These are phyloP conservation scores for Tinea pellionella DNA, from an alignment of 2,888 invertebrate genomes.

Conservation along the genomic window DNA sequence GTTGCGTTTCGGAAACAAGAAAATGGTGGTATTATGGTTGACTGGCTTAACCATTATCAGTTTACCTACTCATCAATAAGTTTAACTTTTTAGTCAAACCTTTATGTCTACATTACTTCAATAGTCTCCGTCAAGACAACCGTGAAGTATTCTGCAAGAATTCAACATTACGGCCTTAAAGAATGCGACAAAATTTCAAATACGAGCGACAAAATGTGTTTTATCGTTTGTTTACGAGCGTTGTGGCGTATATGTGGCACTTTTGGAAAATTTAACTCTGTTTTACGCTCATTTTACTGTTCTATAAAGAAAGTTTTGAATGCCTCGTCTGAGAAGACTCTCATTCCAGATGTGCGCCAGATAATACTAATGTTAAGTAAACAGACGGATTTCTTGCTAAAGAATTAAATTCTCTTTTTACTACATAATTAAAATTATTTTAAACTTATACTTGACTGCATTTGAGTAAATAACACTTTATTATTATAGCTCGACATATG, in stretches of 20 bases:
- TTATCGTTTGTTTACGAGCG: conserved; percentile 15
- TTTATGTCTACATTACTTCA: neutral
- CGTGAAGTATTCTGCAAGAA: neutral
- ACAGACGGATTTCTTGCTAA: neutral
- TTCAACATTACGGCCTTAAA: conserved; percentile 10
- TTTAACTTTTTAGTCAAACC: too few species aligned
- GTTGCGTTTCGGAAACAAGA: too few species aligned
- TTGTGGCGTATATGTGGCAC: conserved; percentile 10
- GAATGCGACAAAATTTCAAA: conserved; percentile 13
- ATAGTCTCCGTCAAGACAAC: neutral
- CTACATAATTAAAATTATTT: neutral
- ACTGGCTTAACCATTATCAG: too few species aligned
- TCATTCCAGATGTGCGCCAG: neutral
- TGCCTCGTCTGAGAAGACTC: neutral
- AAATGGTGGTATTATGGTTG: too few species aligned
- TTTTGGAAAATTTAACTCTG: conserved; percentile 14
- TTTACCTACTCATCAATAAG: too few species aligned
- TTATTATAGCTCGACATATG: too few species aligned
- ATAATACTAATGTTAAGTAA: conserved; percentile 7
- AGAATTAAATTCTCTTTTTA: neutral
- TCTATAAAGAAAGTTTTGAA: conserved; percentile 13
- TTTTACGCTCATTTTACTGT: conserved; percentile 14
- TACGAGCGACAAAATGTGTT: conserved; percentile 14
- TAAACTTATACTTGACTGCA: too few species aligned
- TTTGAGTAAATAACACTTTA: too few species aligned